Conservation (phyloP, 2,888 invertebrate genomes). For the Noctua comes region DNA sequence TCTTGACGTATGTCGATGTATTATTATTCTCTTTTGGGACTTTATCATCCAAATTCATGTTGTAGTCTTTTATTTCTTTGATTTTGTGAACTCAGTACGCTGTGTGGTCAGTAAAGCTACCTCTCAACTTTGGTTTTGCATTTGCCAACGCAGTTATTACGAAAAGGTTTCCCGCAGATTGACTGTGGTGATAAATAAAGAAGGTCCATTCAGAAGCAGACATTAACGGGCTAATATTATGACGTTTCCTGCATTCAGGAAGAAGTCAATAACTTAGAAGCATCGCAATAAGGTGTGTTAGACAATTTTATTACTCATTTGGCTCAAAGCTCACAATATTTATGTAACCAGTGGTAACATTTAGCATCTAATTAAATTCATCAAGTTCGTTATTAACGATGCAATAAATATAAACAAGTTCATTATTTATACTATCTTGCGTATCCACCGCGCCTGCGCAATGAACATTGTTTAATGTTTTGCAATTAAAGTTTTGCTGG, state of each 20-base stretch:
- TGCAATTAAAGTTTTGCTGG: conserved; percentile 53
- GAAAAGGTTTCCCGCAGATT: conserved; percentile 1
- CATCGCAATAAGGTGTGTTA: conserved; percentile 59
- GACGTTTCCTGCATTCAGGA: conserved; percentile 55
- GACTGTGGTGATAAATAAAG: conserved; percentile 42
- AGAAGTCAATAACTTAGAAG: conserved; percentile 45
- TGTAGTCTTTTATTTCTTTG: neutral
- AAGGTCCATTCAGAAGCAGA: conserved; percentile 48
- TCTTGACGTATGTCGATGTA: conserved; percentile 36
- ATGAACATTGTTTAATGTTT: conserved; percentile 63
- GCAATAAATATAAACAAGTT: conserved; percentile 68
- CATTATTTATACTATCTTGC: conserved; percentile 69
- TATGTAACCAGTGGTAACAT: conserved; percentile 64
- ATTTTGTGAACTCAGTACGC: neutral
- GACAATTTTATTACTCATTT: conserved; percentile 66
- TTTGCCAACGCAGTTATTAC: conserved; percentile 1
- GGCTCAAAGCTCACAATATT: conserved; percentile 58
- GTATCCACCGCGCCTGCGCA: conserved; percentile 65
- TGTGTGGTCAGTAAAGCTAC: conserved; percentile 4
- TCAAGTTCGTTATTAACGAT: conserved; percentile 67
- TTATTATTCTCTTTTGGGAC: conserved; percentile 29
- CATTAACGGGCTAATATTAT: conserved; percentile 52
- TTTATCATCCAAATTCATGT: conserved; percentile 5
- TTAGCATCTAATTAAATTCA: conserved; percentile 69
- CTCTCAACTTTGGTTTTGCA: neutral